These are phyloP conservation scores for Drosophila mauritiana DNA, from an alignment of 1,140 invertebrate genomes.

Conservation along the genomic window DNA sequence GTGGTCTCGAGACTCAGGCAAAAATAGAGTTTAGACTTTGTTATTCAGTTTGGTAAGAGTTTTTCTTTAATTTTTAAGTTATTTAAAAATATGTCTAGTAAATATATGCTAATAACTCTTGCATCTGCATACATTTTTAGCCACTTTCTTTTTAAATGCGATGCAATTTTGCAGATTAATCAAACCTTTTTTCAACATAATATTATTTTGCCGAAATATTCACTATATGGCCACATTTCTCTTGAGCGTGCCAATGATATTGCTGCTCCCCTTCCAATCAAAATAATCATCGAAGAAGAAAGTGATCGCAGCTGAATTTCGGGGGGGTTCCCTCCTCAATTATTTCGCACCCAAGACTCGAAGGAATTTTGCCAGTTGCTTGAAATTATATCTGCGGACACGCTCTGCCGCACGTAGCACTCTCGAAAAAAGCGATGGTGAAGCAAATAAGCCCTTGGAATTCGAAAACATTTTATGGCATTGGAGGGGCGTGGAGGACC, in stretches of 20 bases:
- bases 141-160: too few relatives aligned
- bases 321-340: not conserved
- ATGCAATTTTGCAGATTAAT: too few relatives aligned
- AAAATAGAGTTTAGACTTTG: not conserved
- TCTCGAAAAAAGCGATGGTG: not conserved
- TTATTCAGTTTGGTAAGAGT: too few relatives aligned
- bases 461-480: conserved; percentile 24
- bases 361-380: conserved; percentile 25
- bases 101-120: too few relatives aligned
- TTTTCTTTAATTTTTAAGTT: not conserved
- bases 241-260: not conserved
- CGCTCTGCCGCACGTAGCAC: conserved; percentile 61
- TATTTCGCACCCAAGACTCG: conserved; percentile 20
- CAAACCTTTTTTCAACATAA: too few relatives aligned
- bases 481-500: conserved; percentile 19
- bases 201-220: too few relatives aligned
- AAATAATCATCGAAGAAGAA: conserved; percentile 27
- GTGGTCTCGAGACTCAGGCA: too few relatives aligned
- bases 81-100: too few relatives aligned
- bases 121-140: too few relatives aligned
- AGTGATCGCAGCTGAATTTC: conserved; percentile 20
- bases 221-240: not conserved
- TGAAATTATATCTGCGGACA: conserved; percentile 47
- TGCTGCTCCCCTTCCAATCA: conserved; percentile 14
- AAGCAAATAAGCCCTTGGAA: conserved; percentile 56